Conservation (phyloP, 2,797 vertebrate genomes). For the Syngnathus rostellatus region DNA sequence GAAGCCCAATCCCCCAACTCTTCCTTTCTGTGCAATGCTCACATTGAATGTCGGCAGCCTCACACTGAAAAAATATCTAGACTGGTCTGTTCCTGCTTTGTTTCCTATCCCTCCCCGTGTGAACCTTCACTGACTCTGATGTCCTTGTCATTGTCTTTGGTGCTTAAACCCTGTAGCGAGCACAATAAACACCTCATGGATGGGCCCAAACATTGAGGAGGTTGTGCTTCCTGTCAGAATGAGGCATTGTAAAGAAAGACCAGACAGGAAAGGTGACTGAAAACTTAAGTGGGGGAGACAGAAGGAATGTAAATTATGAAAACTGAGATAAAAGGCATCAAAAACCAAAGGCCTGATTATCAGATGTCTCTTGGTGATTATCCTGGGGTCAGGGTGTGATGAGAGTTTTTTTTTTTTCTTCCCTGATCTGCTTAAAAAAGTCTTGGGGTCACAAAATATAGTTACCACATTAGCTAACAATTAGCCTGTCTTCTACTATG, state of each 20-base stretch:
- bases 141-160: slow-evolving; percentile 45
- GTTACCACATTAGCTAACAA: no score
- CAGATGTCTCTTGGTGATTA: no score
- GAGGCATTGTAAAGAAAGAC: slow-evolving; percentile 38
- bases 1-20: slow-evolving; percentile 16
- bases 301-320: slow-evolving; percentile 11
- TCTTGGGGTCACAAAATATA: no score
- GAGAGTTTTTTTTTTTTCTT: no score
- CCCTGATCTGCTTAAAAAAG: no score
- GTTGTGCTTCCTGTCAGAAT: slow-evolving; percentile 54
- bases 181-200: slow-evolving; percentile 66
- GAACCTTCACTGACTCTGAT: slow-evolving; percentile 26
- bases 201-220: slow-evolving; percentile 40
- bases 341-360: no score
- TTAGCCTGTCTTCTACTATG: no score
- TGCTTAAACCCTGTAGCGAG: slow-evolving; percentile 57
- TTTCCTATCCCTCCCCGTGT: slow-evolving; percentile 35
- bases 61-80: slow-evolving; percentile 57
- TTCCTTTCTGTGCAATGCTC: slow-evolving; percentile 15
- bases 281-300: slow-evolving; percentile 23
- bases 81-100: slow-evolving; percentile 39
- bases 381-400: no score
- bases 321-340: no score
- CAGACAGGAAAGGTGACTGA: slow-evolving; percentile 30
- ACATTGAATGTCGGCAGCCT: slow-evolving; percentile 22